These are phyloP conservation scores for Cephus rjabovi DNA, from an alignment of 2,888 invertebrate genomes.

Conservation along the genomic window DNA sequence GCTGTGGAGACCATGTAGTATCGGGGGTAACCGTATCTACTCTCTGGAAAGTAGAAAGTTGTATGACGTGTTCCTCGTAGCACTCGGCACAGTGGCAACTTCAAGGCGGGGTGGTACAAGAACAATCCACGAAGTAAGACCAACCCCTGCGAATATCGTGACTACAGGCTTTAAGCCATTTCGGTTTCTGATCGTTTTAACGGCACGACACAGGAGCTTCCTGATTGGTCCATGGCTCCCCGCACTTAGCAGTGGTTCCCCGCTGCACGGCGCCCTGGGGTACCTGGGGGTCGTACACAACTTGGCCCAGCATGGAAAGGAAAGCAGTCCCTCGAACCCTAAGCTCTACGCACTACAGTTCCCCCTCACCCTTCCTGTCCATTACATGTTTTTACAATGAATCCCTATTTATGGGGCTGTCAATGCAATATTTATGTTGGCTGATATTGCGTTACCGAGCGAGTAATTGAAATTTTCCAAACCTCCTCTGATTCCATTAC, in stretches of 20 bases:
- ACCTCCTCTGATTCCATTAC: conserved; percentile 24
- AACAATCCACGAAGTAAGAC: background rate
- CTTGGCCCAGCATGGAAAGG: conserved; percentile 6
- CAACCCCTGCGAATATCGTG: conserved; percentile 3
- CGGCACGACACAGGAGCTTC: conserved; percentile 27
- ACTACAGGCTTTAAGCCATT: conserved; percentile 26
- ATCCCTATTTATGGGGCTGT: conserved; percentile 61
- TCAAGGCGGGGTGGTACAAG: conserved; percentile 3
- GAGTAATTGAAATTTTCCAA: conserved; percentile 63
- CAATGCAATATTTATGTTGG: conserved; percentile 63
- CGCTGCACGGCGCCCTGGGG: conserved; percentile 35
- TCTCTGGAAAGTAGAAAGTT: background rate
- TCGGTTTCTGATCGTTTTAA: conserved; percentile 31
- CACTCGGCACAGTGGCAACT: background rate
- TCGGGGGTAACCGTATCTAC: background rate
- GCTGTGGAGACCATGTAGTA: background rate
- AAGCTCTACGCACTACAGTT: conserved; percentile 20
- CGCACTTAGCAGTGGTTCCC: conserved; percentile 13
- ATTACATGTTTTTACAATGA: conserved; percentile 62
- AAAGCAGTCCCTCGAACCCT: conserved; percentile 20
- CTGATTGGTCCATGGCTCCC: conserved; percentile 29
- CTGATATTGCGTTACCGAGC: conserved; percentile 60
- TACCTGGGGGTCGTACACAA: conserved; percentile 36
- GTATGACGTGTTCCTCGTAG: background rate
- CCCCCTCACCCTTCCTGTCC: conserved; percentile 11